These are phyloP conservation scores for Lomographa bimaculata DNA, from an alignment of 2,888 invertebrate species.

Conservation along the genomic window DNA sequence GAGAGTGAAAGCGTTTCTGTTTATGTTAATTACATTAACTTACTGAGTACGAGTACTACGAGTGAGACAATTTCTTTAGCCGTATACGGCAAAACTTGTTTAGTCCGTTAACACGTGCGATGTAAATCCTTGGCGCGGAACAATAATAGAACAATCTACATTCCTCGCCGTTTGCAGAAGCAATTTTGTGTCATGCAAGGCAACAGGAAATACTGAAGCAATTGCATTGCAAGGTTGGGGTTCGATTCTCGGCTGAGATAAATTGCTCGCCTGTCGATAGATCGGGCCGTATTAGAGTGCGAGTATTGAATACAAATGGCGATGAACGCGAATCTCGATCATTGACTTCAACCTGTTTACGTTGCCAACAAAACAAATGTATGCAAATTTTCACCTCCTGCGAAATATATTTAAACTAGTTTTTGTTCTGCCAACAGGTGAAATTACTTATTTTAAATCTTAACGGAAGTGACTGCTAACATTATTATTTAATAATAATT, in stretches of 20 bases:
- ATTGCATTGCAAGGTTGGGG: constrained; percentile 63
- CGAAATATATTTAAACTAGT: too few species aligned
- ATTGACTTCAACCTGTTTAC: constrained; percentile 10
- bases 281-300: constrained; percentile 70
- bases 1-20: too few species aligned
- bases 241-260: constrained; percentile 68
- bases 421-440: too few species aligned
- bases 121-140: constrained; percentile 47
- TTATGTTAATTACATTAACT: too few species aligned
- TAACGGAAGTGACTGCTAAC: too few species aligned
- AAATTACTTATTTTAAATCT: too few species aligned
- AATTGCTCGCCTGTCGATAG: constrained; percentile 68
- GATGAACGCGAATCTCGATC: constrained; percentile 42
- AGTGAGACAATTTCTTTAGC: constrained; percentile 26
- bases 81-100: constrained; percentile 22
- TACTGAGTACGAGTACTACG: too few species aligned
- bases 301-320: constrained; percentile 76
- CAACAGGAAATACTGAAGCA: constrained; percentile 66
- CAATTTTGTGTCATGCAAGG: constrained; percentile 72
- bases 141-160: constrained; percentile 74
- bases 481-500: too few species aligned
- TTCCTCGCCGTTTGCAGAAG: constrained; percentile 70
- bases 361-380: too few species aligned
- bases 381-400: too few species aligned
- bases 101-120: constrained; percentile 31